Evolutionary conservation across 2,113 vertebrate species (phyloP).

Genomic region (Alectura lathami): DNA sequence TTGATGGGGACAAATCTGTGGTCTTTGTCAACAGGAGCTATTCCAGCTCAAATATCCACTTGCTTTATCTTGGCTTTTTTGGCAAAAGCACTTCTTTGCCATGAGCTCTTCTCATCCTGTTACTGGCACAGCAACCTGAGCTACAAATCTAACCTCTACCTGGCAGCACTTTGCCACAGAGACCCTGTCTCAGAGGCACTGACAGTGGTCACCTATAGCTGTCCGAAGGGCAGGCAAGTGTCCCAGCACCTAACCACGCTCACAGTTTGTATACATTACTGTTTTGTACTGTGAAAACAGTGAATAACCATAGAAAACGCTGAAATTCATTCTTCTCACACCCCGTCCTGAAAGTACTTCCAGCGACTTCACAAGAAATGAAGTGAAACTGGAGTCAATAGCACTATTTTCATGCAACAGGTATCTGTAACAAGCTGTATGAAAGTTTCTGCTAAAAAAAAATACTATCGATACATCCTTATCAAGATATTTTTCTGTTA

Average conservation of each 20-base stretch:
- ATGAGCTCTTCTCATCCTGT: background rate
- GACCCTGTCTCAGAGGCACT: background rate
- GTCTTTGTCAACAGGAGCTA: background rate
- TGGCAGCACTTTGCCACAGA: background rate
- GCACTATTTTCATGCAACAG: background rate
- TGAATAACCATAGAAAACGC: background rate
- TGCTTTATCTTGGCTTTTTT: background rate
- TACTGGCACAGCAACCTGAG: background rate
- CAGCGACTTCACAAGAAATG: background rate
- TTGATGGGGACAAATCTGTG: too few species aligned
- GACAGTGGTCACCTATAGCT: fast-evolving
- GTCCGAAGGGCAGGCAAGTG: background rate
- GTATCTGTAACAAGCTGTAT: fast-evolving
- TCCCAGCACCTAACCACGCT: background rate
- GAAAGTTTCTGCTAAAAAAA: background rate
- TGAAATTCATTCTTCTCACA: background rate
- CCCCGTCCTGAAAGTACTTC: background rate
- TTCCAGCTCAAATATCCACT: background rate
- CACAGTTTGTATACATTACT: background rate
- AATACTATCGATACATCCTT: background rate
- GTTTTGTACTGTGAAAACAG: background rate
- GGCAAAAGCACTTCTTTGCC: background rate
- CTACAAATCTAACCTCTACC: background rate
- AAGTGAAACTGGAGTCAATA: background rate
- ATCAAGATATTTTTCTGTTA: background rate